Percentiles rank a stretch among this genome's conserved stretches.
phyloP scores from a whole-genome alignment of 2,888 invertebrate genomes.

The Leucoptera coffeella region DNA sequence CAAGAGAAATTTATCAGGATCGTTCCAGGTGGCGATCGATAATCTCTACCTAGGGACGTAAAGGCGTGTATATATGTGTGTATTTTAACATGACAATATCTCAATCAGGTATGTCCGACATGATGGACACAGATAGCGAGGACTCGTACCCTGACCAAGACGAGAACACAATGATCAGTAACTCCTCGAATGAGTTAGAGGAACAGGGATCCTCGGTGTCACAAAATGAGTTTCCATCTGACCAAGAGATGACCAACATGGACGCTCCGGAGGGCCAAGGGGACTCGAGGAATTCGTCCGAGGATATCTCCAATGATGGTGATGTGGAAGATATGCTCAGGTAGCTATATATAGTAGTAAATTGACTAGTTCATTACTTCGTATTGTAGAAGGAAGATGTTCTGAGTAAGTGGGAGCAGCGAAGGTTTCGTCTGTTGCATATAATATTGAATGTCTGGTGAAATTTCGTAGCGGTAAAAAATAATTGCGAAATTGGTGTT shows the following conservation, averaged over 20 bases:
- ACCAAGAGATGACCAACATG: conserved; percentile 57
- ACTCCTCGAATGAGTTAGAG: conserved; percentile 33
- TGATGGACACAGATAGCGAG: conserved; percentile 58
- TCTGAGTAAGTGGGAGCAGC: too few species aligned
- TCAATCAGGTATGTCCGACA: conserved; percentile 52
- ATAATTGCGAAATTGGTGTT: too few species aligned
- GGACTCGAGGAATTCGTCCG: conserved; percentile 42
- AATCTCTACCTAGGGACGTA: too few species aligned
- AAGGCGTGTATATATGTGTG: too few species aligned
- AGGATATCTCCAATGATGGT: conserved; percentile 55
- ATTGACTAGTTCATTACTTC: too few species aligned
- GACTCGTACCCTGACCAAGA: conserved; percentile 38
- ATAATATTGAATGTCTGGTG: too few species aligned
- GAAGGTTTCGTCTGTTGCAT: too few species aligned
- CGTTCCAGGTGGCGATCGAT: too few species aligned
- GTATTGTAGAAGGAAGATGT: too few species aligned
- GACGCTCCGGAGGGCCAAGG: conserved; percentile 53
- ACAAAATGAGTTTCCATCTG: conserved; percentile 55
- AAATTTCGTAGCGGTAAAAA: too few species aligned
- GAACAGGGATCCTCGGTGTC: conserved; percentile 36
- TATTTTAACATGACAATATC: too few species aligned
- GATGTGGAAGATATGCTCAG: conserved; percentile 59
- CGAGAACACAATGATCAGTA: conserved; percentile 38
- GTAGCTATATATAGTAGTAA: conserved; percentile 11
- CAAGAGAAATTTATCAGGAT: too few species aligned